Conservation (phyloP, 2,113 vertebrate species). For the Sterrhoptilus dennistouni region DNA sequence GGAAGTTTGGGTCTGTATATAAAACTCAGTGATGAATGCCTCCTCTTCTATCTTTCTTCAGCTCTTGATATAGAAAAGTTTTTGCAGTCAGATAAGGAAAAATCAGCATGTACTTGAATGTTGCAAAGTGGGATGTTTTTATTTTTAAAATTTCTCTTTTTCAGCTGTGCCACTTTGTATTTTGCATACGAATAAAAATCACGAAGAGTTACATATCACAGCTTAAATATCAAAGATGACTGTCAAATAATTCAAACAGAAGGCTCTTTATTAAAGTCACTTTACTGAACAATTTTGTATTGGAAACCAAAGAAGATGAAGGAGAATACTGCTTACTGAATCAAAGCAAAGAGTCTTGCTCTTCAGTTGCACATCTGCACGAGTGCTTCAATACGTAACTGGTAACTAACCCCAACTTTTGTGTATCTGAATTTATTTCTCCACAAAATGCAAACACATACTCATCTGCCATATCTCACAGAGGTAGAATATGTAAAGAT, state of each 20-base stretch:
- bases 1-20: neutral
- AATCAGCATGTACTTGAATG: neutral
- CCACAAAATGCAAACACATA: neutral
- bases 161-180: neutral
- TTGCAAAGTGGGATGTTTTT: neutral
- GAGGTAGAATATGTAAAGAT: neutral
- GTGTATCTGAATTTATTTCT: neutral
- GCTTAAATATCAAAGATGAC: neutral
- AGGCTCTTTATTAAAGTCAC: neutral
- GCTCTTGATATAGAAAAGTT: neutral
- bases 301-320: neutral
- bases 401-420: neutral
- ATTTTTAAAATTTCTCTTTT: slow-evolving; percentile 10
- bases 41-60: slow-evolving; percentile 9
- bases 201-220: neutral
- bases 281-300: neutral
- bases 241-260: slow-evolving; percentile 17
- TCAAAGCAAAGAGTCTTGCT: neutral
- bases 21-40: neutral
- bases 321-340: neutral
- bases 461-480: neutral
- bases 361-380: neutral
- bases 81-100: neutral
- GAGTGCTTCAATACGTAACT: neutral
- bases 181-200: slow-evolving; percentile 11